Conservation (phyloP, 2,888 invertebrate genomes). For the Meliscaeva auricollis region DNA sequence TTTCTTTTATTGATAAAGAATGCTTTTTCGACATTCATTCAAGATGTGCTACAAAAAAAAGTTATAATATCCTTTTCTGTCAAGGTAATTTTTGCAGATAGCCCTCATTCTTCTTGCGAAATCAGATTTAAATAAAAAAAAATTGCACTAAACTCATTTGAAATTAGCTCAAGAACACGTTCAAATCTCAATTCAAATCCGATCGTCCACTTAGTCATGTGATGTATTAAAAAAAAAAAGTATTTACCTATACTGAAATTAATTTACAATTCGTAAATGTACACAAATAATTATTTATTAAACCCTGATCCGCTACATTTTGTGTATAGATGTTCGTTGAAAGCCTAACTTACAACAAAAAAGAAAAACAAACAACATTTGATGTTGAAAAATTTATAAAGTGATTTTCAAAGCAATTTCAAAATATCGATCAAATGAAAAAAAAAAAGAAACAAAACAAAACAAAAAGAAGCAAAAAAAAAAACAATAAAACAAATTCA, state of each 20-base stretch:
- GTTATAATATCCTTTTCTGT: no score
- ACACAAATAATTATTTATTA: constrained; percentile 16
- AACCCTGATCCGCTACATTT: constrained; percentile 16
- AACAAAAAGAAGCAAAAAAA: constrained; percentile 15
- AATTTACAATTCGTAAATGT: constrained; percentile 10
- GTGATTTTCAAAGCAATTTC: constrained; percentile 39
- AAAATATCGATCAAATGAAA: constrained; percentile 50
- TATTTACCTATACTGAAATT: constrained; percentile 3
- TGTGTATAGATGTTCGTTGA: background rate
- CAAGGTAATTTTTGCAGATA: no score
- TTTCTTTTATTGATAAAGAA: no score
- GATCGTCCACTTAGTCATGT: background rate
- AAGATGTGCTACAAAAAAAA: no score
- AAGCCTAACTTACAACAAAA: background rate
- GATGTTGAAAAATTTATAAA: constrained; percentile 17
- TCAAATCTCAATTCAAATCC: background rate
- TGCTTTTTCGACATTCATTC: no score
- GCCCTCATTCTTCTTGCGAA: no score
- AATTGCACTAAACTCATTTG: no score
- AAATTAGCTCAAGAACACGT: background rate
- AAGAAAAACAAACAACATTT: background rate
- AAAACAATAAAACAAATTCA: constrained; percentile 26
- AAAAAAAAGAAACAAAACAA: constrained; percentile 21
- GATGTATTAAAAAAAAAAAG: constrained; percentile 8
- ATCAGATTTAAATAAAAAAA: no score